Base-by-base conservation (phyloP, 2,113 vertebrate species). In the Donacobius atricapilla region DNA sequence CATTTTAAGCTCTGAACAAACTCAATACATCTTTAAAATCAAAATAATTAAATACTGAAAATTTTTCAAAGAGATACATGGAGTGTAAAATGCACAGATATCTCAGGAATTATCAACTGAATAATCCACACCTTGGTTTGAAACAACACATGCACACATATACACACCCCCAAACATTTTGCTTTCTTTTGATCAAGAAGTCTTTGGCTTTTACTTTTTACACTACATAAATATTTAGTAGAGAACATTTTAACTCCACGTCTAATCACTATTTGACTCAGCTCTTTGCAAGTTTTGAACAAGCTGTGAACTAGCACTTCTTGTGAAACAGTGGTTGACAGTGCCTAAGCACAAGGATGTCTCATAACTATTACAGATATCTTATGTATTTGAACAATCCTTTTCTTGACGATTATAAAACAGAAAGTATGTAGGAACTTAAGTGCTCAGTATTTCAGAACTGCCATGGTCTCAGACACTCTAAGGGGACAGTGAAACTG, bases 181-280 rank as follows among this genome's bases (percentile, higher is more conserved):
- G 50, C 40, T 95, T 90, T 48, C 50, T 87, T 96, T 44, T 83
- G 42, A 77, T 66, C 82, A 87, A 72, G 51, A 87, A 79, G n/a
- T 53, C 80, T 75, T 71, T n/a, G 37, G 33, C 27, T 87, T 91
- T 95, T 90, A 35, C 58, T 89, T 87, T 72, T 44, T 87, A 95
- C 25, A 68, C 53, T 75, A 79, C 50, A 77, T 93, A 92, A 95
- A 87, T 79, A 89, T 89, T 95, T 81, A 89, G 63, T 92, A n/a
- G n/a, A n/a, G n/a, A n/a, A n/a, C 20, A 83, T 93, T 93, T 85
- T 76, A 75, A 63, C 24, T 79, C 50, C 30, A 56, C 5, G 12
- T 65, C 54, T 90, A 89, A 93, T 51, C 9, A 37, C 21, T 60
- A 24, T 33, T 48, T 71, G 57, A 89, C 27, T 93, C 58, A 60